Conservation (phyloP, 2,888 invertebrate genomes). For the Mesodorylaimus sp. region DNA sequence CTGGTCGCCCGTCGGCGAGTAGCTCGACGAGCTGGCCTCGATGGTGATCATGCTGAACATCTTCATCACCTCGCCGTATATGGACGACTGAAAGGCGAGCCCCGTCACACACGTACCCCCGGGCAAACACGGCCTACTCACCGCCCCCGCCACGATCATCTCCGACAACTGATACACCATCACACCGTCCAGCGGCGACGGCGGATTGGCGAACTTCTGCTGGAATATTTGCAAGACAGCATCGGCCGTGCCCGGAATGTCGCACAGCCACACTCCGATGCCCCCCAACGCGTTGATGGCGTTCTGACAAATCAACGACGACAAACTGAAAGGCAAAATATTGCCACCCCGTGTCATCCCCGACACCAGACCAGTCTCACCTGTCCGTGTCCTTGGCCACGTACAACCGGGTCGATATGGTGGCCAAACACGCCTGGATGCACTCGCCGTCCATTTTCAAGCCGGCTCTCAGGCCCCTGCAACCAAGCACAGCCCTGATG, state of each 20-base stretch:
- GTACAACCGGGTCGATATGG: slow-evolving; percentile 81
- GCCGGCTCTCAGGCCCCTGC: slow-evolving; percentile 62
- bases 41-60: slow-evolving; percentile 91
- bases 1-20: slow-evolving; percentile 36
- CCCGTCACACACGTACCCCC: background rate
- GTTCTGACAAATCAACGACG: slow-evolving; percentile 77
- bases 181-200: slow-evolving; percentile 70
- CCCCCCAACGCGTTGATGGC: slow-evolving; percentile 93
- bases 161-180: slow-evolving; percentile 94
- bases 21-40: slow-evolving; percentile 48
- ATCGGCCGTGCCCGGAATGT: slow-evolving; percentile 78
- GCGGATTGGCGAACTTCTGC: slow-evolving; percentile 75
- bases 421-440: slow-evolving; percentile 83
- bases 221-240: slow-evolving; percentile 90
- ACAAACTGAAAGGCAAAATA: slow-evolving; percentile 46
- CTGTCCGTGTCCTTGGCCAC: slow-evolving; percentile 47
- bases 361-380: slow-evolving; percentile 18
- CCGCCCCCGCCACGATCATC: slow-evolving; percentile 64
- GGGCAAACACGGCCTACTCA: slow-evolving; percentile 9
- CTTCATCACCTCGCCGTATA: slow-evolving; percentile 86
- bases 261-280: slow-evolving; percentile 79
- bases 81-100: slow-evolving; percentile 35
- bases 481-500: slow-evolving; percentile 9
- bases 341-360: background rate
- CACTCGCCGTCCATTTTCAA: slow-evolving; percentile 71